Evolutionary conservation across 2,113 vertebrate species (phyloP), one percentile per base, ranked within the genome.

Genomic region (Erythrolamprus reginae): DNA sequence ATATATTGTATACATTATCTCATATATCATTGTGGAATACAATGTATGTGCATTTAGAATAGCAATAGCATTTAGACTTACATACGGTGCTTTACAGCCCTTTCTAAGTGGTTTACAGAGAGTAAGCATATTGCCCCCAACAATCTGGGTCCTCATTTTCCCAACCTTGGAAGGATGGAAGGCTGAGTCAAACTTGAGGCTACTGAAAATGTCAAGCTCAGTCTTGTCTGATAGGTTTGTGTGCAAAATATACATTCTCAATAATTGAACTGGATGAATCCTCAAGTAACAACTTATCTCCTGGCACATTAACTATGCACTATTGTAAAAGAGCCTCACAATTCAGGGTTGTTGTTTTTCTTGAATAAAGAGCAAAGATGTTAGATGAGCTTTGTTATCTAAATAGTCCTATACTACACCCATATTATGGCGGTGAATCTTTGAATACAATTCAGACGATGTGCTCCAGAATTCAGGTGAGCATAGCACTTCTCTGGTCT

Each of bases 171-270:
- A n/a, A n/a, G n/a, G n/a, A n/a, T n/a, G n/a, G n/a, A n/a, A n/a
- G n/a, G n/a, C n/a, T n/a, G n/a, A n/a, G n/a, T n/a, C n/a, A n/a
- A n/a, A n/a, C n/a, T n/a, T n/a, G n/a, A n/a, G n/a, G n/a, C n/a
- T n/a, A n/a, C n/a, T n/a, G n/a, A n/a, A n/a, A n/a, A 92, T 92
- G 53, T 85, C 92, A 88, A 58, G 93, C 84, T 94, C 93, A 96
- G 94, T 91, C 95, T 88, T 82, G 82, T 92, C 4, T 93, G 94
- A 94, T 70, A 92, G 83, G 89, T 38, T 5, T 91, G 86, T 92
- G 91, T 87, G 92, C 89, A 93, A 92, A 93, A 91, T 93, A 92
- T 88, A 86, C 51, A 83, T 90, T 89, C 89, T 51, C 89, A 92
- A 33, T 28, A 92, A 56, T n/a, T 61, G 23, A 88, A 38, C 58